Evolutionary conservation across 2,888 invertebrate species (phyloP).

Genomic region (Folsomia manolachei): DNA sequence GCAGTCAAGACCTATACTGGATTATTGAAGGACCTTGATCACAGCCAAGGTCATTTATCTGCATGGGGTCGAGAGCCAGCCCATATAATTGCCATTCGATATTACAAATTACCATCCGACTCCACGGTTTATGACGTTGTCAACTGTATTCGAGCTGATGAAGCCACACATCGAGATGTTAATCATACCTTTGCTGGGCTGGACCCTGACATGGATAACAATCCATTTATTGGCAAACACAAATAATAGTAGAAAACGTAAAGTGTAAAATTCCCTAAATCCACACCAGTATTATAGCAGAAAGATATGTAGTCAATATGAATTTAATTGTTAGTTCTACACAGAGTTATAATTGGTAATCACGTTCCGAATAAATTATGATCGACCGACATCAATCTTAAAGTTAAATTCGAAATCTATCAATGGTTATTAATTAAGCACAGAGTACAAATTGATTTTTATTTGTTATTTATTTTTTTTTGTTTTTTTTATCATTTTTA

Average conservation of each 20-base stretch:
- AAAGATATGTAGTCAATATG: no score
- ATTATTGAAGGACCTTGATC: slow-evolving; percentile 51
- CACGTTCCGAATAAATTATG: no score
- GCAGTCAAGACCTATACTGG: slow-evolving; percentile 54
- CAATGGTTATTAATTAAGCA: no score
- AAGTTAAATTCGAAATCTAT: no score
- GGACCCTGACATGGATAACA: slow-evolving; percentile 47
- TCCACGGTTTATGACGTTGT: slow-evolving; percentile 53
- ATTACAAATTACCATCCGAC: slow-evolving; percentile 53
- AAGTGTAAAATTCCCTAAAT: no score
- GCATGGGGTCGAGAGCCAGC: slow-evolving; percentile 52
- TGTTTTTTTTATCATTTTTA: no score
- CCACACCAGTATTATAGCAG: no score
- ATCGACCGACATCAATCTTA: no score
- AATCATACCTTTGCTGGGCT: slow-evolving; percentile 54
- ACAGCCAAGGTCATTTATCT: slow-evolving; percentile 45
- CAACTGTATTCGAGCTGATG: slow-evolving; percentile 54
- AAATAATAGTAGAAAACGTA: neutral
- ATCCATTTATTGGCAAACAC: slow-evolving; percentile 27
- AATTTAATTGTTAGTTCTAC: no score
- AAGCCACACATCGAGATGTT: slow-evolving; percentile 54
- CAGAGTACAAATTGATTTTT: no score
- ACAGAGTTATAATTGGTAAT: no score
- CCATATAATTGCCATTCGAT: slow-evolving; percentile 52
- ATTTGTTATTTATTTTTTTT: no score